A percentile compares a stretch with the other conserved stretches of the same genome.
Evolutionary conservation across 2,113 vertebrate species (phyloP).

Genomic region (Melanerpes aurifrons): DNA sequence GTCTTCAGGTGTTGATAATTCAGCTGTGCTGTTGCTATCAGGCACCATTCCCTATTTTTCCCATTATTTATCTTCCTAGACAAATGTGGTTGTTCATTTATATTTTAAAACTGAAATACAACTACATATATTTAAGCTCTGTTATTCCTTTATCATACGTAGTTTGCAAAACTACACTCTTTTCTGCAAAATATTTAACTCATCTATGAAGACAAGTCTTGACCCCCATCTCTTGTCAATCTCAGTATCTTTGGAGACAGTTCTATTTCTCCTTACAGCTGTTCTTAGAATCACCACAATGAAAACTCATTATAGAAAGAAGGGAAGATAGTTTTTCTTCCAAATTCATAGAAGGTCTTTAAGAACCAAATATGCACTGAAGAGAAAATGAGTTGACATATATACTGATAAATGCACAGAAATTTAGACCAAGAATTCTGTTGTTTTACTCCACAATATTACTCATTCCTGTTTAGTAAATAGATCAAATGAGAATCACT

Average conservation of each 20-base stretch:
- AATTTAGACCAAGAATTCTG: neutral
- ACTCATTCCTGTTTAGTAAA: neutral
- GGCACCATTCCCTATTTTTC: neutral
- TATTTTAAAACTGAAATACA: neutral
- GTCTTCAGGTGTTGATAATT: neutral
- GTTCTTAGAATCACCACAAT: neutral
- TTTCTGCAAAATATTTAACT: neutral
- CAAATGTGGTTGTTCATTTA: neutral
- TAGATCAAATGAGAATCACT: neutral
- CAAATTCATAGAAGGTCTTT: neutral
- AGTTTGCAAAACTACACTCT: neutral
- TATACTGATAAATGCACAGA: neutral
- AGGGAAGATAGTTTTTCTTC: neutral
- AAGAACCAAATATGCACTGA: neutral
- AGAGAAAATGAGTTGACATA: neutral
- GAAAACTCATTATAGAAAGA: neutral
- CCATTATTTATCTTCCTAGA: neutral
- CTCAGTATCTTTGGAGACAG: neutral
- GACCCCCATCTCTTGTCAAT: neutral
- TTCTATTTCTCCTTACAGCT: neutral
- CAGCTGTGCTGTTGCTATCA: neutral
- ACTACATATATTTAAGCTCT: neutral
- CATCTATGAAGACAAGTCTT: neutral
- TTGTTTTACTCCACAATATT: neutral
- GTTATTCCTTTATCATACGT: neutral